Percentiles rank a stretch among this genome's conserved stretches.
Conservation (phyloP, 2,113 vertebrate genomes). For the Hydrolagus affinis region DNA sequence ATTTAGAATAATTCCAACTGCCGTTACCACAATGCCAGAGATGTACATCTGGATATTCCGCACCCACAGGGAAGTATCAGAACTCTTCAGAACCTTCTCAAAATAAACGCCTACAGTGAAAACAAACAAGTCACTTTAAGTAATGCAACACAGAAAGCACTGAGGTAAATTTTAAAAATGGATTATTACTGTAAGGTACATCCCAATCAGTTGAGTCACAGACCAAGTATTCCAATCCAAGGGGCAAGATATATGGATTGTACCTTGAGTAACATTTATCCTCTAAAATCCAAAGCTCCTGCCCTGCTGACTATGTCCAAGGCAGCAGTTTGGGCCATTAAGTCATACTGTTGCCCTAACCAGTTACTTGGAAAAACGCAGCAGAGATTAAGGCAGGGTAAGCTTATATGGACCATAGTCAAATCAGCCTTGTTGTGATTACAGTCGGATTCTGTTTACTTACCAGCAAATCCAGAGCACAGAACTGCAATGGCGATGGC, state of each 20-base stretch:
- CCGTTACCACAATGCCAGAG: constrained; percentile 80
- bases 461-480: constrained; percentile 97
- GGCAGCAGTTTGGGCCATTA: no score
- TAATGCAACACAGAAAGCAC: not conserved
- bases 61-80: constrained; percentile 94
- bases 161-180: not conserved
- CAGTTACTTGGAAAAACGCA: no score
- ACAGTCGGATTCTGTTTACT: constrained; percentile 1
- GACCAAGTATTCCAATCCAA: not conserved
- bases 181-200: not conserved
- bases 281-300: no score
- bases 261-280: not conserved
- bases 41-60: constrained; percentile 98
- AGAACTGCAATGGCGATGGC: constrained; percentile 81
- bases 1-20: constrained; percentile 65
- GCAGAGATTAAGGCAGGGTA: no score
- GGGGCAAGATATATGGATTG: not conserved
- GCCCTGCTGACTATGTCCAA: no score
- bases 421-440: not conserved
- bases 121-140: constrained; percentile 6
- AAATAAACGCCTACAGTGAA: constrained; percentile 79
- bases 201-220: not conserved
- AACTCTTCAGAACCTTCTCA: constrained; percentile 95
- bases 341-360: no score
- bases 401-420: no score